Base-by-base conservation (phyloP, 1,140 invertebrate species). In the Drosophila grimshawi region DNA sequence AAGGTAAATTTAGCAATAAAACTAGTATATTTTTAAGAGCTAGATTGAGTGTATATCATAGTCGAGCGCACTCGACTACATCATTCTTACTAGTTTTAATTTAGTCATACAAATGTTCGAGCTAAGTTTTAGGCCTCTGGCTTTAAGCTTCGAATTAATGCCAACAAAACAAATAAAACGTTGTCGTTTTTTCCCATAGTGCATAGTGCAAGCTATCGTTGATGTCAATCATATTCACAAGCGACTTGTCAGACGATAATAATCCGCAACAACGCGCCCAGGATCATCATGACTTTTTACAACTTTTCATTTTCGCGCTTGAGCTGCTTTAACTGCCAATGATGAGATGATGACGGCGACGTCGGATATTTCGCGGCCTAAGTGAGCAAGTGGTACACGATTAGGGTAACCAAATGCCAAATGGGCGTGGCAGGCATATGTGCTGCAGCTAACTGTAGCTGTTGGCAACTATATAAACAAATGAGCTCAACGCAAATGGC, bases 281-380 rank as follows among this genome's bases (percentile, higher is more conserved):
- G 81, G 78, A 86, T 86, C 78, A 86, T 86, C 80, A 64, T 80
- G 83, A 83, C 80, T 86, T 88, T 86, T 86, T 86, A 82, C 82
- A 86, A 82, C 83, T 83, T 86, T 88, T 80, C 82, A 88, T 88
- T 88, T 86, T 82, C 71, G 77, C 80, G 77, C 80, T 88, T 74
- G 73, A 89, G 80, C 69, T 74, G 80, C 35, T 56, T 88, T 88
- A 82, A 82, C 80, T 61, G 82, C 70, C 82, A 59, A 43, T n/a
- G 39, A 43, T 10, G 5, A 19, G 19, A n/a, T 4, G 39, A 43
- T n/a, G 39, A 62, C 46, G 71, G 46, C 60, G 66, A 56, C 41
- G 61, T 27, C 33, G 60, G 41, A 51, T 56, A 52, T 51, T 8
- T 49, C 29, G 6, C 29, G 11, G 66, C 45, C 11, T 30, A 39